Conservation (phyloP, 2,888 invertebrate genomes). For the Ennomos quercinarius region DNA sequence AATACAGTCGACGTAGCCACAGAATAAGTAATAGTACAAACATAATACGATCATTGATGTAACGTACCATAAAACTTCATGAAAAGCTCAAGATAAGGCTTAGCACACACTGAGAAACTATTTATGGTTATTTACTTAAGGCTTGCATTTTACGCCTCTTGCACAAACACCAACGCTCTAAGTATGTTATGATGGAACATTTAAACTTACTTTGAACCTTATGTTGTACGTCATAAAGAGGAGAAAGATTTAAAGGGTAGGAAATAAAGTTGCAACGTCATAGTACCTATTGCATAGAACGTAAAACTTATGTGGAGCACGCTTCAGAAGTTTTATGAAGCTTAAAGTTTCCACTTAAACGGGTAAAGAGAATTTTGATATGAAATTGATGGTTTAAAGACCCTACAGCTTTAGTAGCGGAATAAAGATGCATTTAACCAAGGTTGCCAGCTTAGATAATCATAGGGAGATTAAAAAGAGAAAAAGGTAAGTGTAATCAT, state of each 20-base stretch:
- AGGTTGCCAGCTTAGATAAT: no score
- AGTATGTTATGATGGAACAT: background rate
- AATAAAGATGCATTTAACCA: no score
- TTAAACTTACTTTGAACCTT: constrained; percentile 12
- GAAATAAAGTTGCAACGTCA: constrained; percentile 43
- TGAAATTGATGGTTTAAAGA: constrained; percentile 52
- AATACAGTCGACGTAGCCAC: no score
- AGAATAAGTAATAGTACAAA: no score
- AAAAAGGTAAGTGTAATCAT: no score
- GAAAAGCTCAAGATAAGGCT: constrained; percentile 56
- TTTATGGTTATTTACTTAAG: constrained; percentile 69
- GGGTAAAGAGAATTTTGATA: constrained; percentile 71
- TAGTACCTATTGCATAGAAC: constrained; percentile 62
- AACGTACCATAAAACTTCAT: constrained; percentile 49
- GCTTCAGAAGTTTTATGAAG: constrained; percentile 80
- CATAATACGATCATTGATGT: background rate
- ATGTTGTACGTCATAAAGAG: constrained; percentile 7
- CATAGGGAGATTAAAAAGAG: no score
- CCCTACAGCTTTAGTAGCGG: no score
- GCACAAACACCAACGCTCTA: constrained; percentile 15
- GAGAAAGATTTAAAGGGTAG: background rate
- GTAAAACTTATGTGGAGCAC: constrained; percentile 81
- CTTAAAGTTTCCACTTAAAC: constrained; percentile 77
- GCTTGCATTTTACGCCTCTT: constrained; percentile 73
- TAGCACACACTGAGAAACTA: constrained; percentile 58